These are phyloP conservation scores for Tipula unca DNA, from an alignment of 2,888 invertebrate species.

Conservation along the genomic window DNA sequence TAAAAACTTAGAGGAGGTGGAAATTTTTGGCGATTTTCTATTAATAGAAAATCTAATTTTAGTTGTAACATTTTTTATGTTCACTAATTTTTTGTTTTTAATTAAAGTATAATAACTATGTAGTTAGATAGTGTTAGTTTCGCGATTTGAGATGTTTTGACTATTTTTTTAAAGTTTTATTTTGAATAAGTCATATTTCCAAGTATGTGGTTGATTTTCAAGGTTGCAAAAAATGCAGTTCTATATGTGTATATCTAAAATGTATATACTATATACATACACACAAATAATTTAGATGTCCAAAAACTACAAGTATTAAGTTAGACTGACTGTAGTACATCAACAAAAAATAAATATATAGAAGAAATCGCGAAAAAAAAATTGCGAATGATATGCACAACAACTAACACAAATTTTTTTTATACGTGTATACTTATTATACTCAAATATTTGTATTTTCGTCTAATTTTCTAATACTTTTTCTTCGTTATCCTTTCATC, in stretches of 20 bases:
- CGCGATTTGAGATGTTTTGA: not conserved
- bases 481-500: not conserved
- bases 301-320: conserved; percentile 9
- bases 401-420: conserved; percentile 14
- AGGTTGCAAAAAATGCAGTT: not conserved
- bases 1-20: not conserved
- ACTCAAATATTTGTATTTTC: not conserved
- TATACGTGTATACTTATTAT: not conserved
- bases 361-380: conserved; percentile 15
- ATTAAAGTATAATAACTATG: not conserved
- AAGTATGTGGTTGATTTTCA: not conserved
- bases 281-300: not conserved
- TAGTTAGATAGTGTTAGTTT: not conserved
- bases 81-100: not conserved
- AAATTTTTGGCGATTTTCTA: conserved; percentile 1
- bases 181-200: not conserved
- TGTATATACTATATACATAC: not conserved
- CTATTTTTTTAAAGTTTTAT: not conserved
- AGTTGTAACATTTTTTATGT: not conserved
- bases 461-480: not conserved
- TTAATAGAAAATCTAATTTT: not conserved
- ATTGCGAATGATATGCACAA: conserved; percentile 14
- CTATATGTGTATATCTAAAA: not conserved
- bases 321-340: conserved; percentile 2
- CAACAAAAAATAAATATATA: not conserved